Percentiles rank a stretch among this genome's conserved stretches.
These are phyloP conservation scores for Cylindroiulus punctatus DNA, from an alignment of 2,888 invertebrate species.

Conservation along the genomic window DNA sequence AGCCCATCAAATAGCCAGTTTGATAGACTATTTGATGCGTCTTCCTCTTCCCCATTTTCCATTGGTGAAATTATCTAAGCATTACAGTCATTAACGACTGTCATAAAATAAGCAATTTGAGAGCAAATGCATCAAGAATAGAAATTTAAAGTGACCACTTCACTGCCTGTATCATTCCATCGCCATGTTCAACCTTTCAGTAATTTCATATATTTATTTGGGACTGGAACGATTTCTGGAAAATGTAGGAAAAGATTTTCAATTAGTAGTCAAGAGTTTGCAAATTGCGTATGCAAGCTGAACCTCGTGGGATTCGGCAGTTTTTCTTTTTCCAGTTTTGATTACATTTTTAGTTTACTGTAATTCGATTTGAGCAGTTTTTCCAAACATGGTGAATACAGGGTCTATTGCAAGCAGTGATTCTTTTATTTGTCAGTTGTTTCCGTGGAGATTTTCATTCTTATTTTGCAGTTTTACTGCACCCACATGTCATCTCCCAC, in stretches of 20 bases:
- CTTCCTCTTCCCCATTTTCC: no score
- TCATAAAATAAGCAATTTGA: not conserved
- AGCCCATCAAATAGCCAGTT: no score
- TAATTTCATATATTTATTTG: not conserved
- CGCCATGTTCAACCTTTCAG: not conserved
- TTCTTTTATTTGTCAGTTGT: not conserved
- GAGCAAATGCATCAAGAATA: not conserved
- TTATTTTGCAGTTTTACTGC: not conserved
- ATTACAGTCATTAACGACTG: no score
- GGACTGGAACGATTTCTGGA: not conserved
- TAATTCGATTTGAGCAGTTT: not conserved
- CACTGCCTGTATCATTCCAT: not conserved
- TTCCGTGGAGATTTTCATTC: not conserved
- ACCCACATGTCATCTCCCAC: not conserved
- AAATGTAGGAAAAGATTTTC: no score
- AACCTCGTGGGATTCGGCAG: no score
- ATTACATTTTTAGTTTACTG: not conserved
- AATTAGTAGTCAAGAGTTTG: no score
- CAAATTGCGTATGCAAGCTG: no score
- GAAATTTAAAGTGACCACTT: not conserved
- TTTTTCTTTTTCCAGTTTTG: no score
- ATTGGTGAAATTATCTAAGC: no score
- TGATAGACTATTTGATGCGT: no score
- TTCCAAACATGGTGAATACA: not conserved
- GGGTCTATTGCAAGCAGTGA: slow-evolving; percentile 2